Evolutionary conservation across 53 echinoderm and acorn worm species (phyloP), one percentile per base, ranked within the genome.

Genomic region (Apostichopus leukothele): DNA sequence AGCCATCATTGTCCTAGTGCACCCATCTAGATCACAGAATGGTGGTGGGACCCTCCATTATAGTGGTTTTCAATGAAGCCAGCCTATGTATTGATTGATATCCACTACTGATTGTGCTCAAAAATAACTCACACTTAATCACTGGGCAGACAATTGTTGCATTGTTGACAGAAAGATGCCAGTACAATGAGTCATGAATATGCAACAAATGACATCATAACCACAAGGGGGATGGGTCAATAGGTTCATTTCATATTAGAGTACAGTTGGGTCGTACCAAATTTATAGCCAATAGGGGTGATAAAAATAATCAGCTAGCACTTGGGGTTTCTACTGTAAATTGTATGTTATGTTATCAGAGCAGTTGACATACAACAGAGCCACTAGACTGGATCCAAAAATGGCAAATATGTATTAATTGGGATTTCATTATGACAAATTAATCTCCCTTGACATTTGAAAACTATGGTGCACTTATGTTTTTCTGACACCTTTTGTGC

Each of bases 371-470:
- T 81, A 13, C 7, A 54, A 81, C 81, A 81, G 54, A 81, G 55
- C 79, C 3, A 39, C 39, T 39, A 79, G 18, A 12, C 22, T 79
- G 71, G 1, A 18, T 10, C 57, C n/a, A 81, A 81, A 53, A 81
- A 81, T 81, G 81, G 9, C 81, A 81, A 81, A 81, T 55, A 81
- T 81, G 54, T 81, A 81, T 81, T 81, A 81, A 81, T 81, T 81
- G 81, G 59, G 20, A 23, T 55, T 22, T 81, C 7, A 22, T 81
- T 54, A 18, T 18, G n/a, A 71, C 13, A 71, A 71, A 16, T 71
- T 71, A 19, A n/a, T 71, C 20, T 71, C 71, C 18, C 6, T 6
- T 71, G 71, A 19, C 71, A n/a, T 71, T 6, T 57, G 39, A 57
- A 57, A 57, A 57, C 10, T 57, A 10, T 57, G 7, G 57, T 8